Conservation (phyloP, 2,888 invertebrate species). For the Amphipyra berbera region DNA sequence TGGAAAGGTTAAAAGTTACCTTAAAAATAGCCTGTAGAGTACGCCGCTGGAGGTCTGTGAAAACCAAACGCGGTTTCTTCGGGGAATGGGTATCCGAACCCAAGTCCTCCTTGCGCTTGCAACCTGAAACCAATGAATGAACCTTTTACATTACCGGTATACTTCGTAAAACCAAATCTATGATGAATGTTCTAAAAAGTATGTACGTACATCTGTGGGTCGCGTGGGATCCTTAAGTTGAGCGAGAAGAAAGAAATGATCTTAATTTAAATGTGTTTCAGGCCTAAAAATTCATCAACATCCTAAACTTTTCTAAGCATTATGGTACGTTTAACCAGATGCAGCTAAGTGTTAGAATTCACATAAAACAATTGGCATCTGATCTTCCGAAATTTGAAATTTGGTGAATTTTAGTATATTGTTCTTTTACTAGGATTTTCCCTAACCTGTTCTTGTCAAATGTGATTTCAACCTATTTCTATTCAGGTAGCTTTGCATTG, state of each 20-base stretch:
- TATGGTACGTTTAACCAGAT: too few species aligned
- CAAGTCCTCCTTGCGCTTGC: slow-evolving; percentile 98
- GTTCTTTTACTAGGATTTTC: too few species aligned
- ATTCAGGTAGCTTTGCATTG: too few species aligned
- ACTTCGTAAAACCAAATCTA: not conserved
- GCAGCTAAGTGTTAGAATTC: too few species aligned
- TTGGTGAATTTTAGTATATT: too few species aligned
- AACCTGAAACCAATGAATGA: slow-evolving; percentile 90
- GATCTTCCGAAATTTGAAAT: too few species aligned
- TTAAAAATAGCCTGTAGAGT: slow-evolving; percentile 99
- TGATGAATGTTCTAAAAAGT: slow-evolving; percentile 24
- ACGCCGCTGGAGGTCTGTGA: slow-evolving; percentile 99
- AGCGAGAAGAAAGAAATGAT: slow-evolving; percentile 48
- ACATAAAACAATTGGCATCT: too few species aligned
- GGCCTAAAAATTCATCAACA: too few species aligned
- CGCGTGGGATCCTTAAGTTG: slow-evolving; percentile 40
- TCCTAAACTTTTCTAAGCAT: too few species aligned
- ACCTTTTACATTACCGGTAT: slow-evolving; percentile 15
- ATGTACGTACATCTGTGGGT: slow-evolving; percentile 52
- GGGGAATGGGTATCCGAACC: slow-evolving; percentile 96
- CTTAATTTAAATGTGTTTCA: slow-evolving; percentile 16
- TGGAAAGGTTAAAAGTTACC: slow-evolving; percentile 85
- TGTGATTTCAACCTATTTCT: too few species aligned
- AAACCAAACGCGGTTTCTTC: slow-evolving; percentile 99
- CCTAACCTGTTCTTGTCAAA: too few species aligned